Evolutionary conservation across 2,797 vertebrate genomes (phyloP), one percentile per base, ranked within the genome.

Genomic region (Apodemus agrarius): DNA sequence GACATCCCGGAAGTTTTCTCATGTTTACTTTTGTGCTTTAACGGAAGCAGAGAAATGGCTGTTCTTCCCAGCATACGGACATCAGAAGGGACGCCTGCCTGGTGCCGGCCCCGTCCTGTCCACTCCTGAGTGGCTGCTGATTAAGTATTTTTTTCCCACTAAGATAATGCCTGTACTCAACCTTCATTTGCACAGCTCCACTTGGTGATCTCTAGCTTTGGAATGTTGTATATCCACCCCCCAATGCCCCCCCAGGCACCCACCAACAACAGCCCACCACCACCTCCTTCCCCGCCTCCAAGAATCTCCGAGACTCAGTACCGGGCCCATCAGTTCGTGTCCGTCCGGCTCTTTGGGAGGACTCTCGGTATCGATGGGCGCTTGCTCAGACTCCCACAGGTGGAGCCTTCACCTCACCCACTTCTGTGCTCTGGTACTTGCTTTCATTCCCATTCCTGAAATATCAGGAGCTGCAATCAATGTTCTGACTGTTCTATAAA

Each of bases 371-470:
- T 84, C 19, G 16, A 1, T 31, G 37, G 54, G 63, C 14, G 19
- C 22, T 92, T 96, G 29, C 78, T 95, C 52, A 80, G 40, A 63
- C 52, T 49, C 37, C 94, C 31, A 76, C 37, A 21, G 69, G 7
- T 11, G 26, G 8, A 52, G 29, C 57, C n/a, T 67, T 94, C 46
- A 46, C 69, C 21, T 65, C 3, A 82, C 75, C 46, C 49, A 26
- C 80, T 67, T 34, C 79, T 93, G 40, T 74, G 61, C 54, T 78
- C 54, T 65, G 21, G 10, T 72, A 54, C 54, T 93, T 75, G 67
- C 52, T 81, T 74, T 82, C 79, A 90, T 67, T 80, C 59, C 82
- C 29, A 76, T 43, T 76, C 93, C 26, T 87, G 54, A 61, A 54
- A 74, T 75, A 52, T 31, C 4, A 46, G 7, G 72, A 57, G 7